These are phyloP conservation scores for Agrotis clavis DNA, from an alignment of 2,888 invertebrate genomes.

Conservation along the genomic window DNA sequence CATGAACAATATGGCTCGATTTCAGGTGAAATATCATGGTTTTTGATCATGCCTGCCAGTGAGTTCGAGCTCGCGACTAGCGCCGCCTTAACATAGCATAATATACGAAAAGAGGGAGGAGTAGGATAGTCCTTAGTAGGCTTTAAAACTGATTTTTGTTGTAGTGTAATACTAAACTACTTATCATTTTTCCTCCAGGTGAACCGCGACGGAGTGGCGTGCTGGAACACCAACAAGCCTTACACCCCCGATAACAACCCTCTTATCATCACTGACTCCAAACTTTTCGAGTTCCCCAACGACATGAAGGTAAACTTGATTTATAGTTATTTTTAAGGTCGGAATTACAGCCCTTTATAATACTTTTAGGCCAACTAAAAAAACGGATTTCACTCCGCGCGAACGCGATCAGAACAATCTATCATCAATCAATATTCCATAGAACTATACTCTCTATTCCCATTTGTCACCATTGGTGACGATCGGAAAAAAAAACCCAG, in stretches of 20 bases:
- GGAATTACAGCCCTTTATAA: neutral
- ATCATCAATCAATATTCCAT: too few relatives aligned
- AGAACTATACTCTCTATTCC: too few relatives aligned
- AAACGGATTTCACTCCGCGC: too few relatives aligned
- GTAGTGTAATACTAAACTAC: neutral
- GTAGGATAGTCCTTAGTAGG: neutral
- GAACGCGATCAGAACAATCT: too few relatives aligned
- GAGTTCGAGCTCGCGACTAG: too few relatives aligned
- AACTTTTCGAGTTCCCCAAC: slow-evolving; percentile 94
- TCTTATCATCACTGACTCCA: slow-evolving; percentile 93
- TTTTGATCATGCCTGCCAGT: too few relatives aligned
- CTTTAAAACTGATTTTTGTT: neutral
- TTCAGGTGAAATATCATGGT: too few relatives aligned
- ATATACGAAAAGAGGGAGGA: neutral
- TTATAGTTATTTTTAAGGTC: neutral
- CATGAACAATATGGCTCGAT: too few relatives aligned
- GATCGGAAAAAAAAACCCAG: too few relatives aligned
- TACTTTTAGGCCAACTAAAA: too few relatives aligned
- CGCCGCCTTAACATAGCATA: too few relatives aligned
- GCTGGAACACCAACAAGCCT: slow-evolving; percentile 94
- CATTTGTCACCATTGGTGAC: too few relatives aligned
- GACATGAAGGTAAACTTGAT: slow-evolving; percentile 92
- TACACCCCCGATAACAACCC: slow-evolving; percentile 93
- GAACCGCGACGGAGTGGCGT: slow-evolving; percentile 94
- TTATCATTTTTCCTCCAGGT: slow-evolving; percentile 81